Evolutionary conservation across 2,113 vertebrate species (phyloP), one percentile per base, ranked within the genome.

Genomic region (Mionectes macconnelli): DNA sequence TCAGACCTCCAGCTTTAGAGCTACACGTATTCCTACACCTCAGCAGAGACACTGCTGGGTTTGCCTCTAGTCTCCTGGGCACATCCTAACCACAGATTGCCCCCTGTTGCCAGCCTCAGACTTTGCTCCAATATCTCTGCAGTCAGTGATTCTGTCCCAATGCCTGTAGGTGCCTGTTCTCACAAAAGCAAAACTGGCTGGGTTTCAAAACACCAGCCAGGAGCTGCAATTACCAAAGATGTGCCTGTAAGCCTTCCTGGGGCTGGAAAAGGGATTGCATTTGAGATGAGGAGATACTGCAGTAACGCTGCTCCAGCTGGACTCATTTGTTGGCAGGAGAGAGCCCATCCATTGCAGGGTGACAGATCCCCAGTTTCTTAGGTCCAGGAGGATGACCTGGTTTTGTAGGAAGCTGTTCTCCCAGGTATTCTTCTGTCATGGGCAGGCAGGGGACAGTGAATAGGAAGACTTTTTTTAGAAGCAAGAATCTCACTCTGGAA

Each of bases 401-500:
- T 37, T 81, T 40, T 44, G 40, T 0, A 1, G 45, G 53, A 57
- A 76, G 42, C 37, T 15, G 4, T 7, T 85, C n/a, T 77, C 47
- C 24, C 45, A 12, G 22, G 37, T 4, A 7, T 24, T 4, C 21
- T 63, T 49, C 39, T 0, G 1, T 16, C 23, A 24, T 1, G 9
- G 18, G 18, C 39, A 60, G 70, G 47, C 47, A 87, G 64, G 17
- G 45, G 39, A 45, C 25, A 35, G 18, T 37, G 57, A 45, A 90
- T 1, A 4, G 15, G 15, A 8, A 1, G 42, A 1, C 50, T 62
- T 64, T 67, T 79, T 93, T 87, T 81, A 81, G 79, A 60, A 82
- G 52, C 49, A 39, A 66, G 64, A 55, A 69, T 18, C 63, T 80
- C 33, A 30, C 3, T 0, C 15, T 70, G 60, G 79, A 91, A 92